Conservation (phyloP, 2,113 vertebrate species). For the Aphyosemion australe region DNA sequence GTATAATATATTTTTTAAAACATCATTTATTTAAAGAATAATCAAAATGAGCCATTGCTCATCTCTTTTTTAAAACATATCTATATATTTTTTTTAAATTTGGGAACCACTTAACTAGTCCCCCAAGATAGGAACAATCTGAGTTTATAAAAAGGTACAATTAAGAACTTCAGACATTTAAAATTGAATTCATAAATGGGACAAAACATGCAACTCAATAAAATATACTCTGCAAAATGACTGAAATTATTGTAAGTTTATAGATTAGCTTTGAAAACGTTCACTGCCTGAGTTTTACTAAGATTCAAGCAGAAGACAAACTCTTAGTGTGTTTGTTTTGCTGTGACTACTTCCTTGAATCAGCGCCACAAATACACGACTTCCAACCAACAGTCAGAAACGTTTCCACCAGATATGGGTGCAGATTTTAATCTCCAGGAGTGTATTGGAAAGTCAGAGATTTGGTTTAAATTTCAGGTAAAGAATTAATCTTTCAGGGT, state of each 20-base stretch:
- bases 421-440: conserved; percentile 1
- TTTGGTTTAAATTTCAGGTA: neutral
- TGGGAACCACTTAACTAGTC: conserved; percentile 29
- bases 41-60: no score
- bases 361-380: neutral
- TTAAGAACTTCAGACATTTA: conserved; percentile 39
- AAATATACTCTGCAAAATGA: conserved; percentile 17
- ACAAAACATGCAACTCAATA: conserved; percentile 51
- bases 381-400: neutral
- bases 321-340: conserved; percentile 5
- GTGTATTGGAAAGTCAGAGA: neutral
- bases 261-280: conserved; percentile 15
- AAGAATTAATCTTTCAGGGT: no score
- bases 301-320: conserved; percentile 42
- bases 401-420: conserved; percentile 7
- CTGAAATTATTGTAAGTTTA: neutral
- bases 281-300: conserved; percentile 55
- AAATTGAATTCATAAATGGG: conserved; percentile 2
- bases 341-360: neutral
- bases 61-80: no score
- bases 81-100: neutral
- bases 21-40: no score
- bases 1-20: neutral
- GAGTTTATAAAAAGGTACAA: conserved; percentile 24
- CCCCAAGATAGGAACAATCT: conserved; percentile 9